These are phyloP conservation scores for Craseonycteris thonglongyai DNA, from an alignment of 2,113 vertebrate species.

Conservation along the genomic window DNA sequence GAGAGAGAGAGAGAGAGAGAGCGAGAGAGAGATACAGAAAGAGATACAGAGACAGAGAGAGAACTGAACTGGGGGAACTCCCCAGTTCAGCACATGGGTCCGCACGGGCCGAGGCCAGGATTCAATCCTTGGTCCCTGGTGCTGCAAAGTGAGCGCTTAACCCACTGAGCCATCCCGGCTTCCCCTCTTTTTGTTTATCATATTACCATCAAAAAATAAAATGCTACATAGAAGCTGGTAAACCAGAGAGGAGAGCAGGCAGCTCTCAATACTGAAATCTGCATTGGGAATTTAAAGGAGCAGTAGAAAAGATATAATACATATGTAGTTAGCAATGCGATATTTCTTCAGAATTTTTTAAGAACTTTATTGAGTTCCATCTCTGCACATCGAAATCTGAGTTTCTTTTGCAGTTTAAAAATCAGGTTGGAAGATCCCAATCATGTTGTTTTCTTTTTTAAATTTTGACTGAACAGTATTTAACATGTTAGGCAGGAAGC, in stretches of 20 bases:
- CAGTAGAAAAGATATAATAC: not conserved
- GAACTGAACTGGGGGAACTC: too few species aligned
- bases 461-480: slow-evolving; percentile 35
- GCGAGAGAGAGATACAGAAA: too few species aligned
- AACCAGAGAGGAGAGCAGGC: not conserved
- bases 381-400: not conserved
- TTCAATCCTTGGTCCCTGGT: too few species aligned
- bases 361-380: not conserved
- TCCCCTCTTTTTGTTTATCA: slow-evolving; percentile 1
- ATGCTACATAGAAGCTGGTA: not conserved
- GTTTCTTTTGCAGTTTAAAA: slow-evolving; percentile 34
- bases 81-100: too few species aligned
- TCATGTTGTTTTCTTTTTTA: not conserved
- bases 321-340: not conserved
- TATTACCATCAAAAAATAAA: not conserved
- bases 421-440: not conserved
- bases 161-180: too few species aligned
- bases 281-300: not conserved
- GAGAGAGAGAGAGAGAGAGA: too few species aligned
- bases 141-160: too few species aligned
- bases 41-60: too few species aligned
- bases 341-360: slow-evolving; percentile 15
- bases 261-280: not conserved
- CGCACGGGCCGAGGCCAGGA: too few species aligned
- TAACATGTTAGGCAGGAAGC: not conserved